Conservation (phyloP, 2,113 vertebrate genomes). For the Oryzias woworae region DNA sequence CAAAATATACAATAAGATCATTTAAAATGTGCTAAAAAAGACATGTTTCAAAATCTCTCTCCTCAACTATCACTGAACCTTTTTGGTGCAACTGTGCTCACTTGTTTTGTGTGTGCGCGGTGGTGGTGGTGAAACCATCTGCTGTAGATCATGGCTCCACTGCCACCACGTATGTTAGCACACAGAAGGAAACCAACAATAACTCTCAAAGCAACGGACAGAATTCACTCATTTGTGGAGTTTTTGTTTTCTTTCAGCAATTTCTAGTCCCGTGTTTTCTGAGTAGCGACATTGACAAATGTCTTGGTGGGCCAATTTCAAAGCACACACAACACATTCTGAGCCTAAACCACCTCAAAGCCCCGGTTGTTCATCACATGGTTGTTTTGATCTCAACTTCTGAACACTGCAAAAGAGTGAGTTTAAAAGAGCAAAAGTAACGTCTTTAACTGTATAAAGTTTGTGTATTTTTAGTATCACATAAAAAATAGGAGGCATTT, state of each 20-base stretch:
- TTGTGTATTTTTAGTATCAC: too few species aligned
- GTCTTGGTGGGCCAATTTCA: conserved; percentile 49
- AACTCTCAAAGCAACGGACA: conserved; percentile 38
- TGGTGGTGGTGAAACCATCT: conserved; percentile 37
- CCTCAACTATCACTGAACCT: too few species aligned
- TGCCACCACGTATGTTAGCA: conserved; percentile 53
- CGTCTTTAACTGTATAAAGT: too few species aligned
- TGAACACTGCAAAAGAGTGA: too few species aligned
- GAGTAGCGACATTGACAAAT: conserved; percentile 50
- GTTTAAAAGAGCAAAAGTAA: too few species aligned
- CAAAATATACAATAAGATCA: too few species aligned
- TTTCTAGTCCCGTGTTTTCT: conserved; percentile 35
- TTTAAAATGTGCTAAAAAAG: too few species aligned
- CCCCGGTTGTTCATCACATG: conserved; percentile 39
- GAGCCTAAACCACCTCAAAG: conserved; percentile 25
- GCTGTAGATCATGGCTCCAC: conserved; percentile 54
- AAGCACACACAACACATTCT: conserved; percentile 31
- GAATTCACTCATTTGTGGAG: conserved; percentile 17
- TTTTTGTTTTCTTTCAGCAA: conserved; percentile 26
- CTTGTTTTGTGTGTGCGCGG: background rate
- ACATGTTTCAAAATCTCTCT: too few species aligned
- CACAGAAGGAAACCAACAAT: conserved; percentile 40
- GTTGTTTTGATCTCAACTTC: conserved; percentile 10
- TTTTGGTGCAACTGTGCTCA: background rate
- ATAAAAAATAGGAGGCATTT: too few species aligned